Base-by-base conservation (phyloP, 2,888 invertebrate genomes). In the Acleris literana region DNA sequence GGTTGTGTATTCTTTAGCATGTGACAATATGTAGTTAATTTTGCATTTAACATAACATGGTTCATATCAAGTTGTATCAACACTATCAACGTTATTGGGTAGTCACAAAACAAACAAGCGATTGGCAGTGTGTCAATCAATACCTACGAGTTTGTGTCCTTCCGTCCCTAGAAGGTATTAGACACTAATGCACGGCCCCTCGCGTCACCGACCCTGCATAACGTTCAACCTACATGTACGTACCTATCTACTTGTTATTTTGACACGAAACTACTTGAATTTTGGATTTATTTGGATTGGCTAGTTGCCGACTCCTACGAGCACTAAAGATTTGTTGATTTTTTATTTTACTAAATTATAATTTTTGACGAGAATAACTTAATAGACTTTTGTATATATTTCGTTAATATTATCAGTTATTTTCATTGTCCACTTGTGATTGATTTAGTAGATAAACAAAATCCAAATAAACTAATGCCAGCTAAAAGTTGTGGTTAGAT, bases 391-490 rank as follows among this genome's bases (percentile, higher is more conserved):
- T 88, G 87, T 87, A 87, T 70, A 87, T 87, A 85, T 81, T 82
- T 74, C 75, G 69, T 75, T 76, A 59, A 71, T 70, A 78, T 79
- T 61, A 44, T 54, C 55, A 78, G 69, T 80, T 82, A 78, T 72
- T 74, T 82, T 76, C 72, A 77, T 83, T 80, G 83, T 78, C 81
- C 79, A 82, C 82, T 85, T 90, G 90, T 90, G 92, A 90, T 92
- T 86, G 86, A 78, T 81, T 83, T 84, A 83, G 83, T 82, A 85
- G 71, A 71, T 83, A 83, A 78, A 81, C 81, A 79, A 86, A 87
- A 90, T 90, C 92, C 91, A 92, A 91, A 92, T 87, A 88, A 80
- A 90, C 89, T 88, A 89, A 90, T 87, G 82, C 92, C 88, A 90
- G 86, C 92, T 92, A 85, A 87, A 91, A 92, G 92, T 92, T 90